Evolutionary conservation across 1,140 invertebrate species (phyloP), one percentile per base, ranked within the genome.

Genomic region (Psix sp.): DNA sequence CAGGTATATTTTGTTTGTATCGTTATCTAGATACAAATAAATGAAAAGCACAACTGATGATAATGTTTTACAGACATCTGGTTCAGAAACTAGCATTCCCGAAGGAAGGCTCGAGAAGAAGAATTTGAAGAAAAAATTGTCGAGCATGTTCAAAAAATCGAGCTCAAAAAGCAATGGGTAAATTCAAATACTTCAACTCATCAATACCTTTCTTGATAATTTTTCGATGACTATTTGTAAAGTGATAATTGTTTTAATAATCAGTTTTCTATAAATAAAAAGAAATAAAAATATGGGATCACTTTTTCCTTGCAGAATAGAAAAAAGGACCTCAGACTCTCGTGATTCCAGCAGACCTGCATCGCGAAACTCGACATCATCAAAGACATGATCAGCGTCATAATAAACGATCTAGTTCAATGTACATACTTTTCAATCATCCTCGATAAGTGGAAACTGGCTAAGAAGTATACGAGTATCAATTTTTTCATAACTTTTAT

Each of bases 111-210:
- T 86, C 16, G 93, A 92, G 80, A 94, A 93, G 84, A 91, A 91
- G 80, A 92, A 94, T 85, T 84, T 95, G 40, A 93, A 93, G 79
- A 94, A 93, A 40, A 91, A 93, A 74, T 86, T 96, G 13, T 92
- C 93, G 0, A 93, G 92, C 45, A 94, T 96, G 87, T 96, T 96
- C 76, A 94, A 91, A 82, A 90, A 93, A 71, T 74, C 71, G 2
- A 88, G 90, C 74, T 91, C 91, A 5, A 89, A 92, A 71, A 91
- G 90, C 48, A 91, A 90, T 81, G 93, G 92, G 93, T 94, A 88
- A 52, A 39, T 38, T 39, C n/a, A 46, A 51, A 46, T 36, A 20
- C 11, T 65, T 54, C 29, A 33, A 54, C n/a, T n/a, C n/a, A n/a
- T n/a, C n/a, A n/a, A n/a, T n/a, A n/a, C n/a, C n/a, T n/a, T n/a